Percentiles rank a stretch among this genome's conserved stretches.
phyloP scores from a whole-genome alignment of 1,140 invertebrate species.

The Zaprionus africanus region DNA sequence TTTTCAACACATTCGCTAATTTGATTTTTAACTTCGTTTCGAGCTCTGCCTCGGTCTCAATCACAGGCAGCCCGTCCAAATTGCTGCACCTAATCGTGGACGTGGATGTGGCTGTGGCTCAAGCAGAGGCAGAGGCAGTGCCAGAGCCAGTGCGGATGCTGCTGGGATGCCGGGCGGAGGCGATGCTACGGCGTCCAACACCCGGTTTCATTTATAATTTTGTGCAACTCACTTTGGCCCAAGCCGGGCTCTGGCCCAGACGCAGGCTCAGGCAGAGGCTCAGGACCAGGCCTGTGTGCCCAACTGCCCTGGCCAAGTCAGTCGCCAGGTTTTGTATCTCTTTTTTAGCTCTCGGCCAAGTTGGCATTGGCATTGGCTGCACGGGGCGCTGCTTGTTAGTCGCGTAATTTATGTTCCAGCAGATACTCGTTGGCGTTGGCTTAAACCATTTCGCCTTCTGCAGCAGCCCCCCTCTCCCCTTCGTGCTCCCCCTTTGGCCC shows the following conservation, averaged over 20 bases:
- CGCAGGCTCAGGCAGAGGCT: slow-evolving; percentile 12
- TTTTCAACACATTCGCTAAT: slow-evolving; percentile 85
- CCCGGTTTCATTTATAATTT: slow-evolving; percentile 78
- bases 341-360: slow-evolving; percentile 69
- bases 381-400: slow-evolving; percentile 82
- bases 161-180: slow-evolving; percentile 16
- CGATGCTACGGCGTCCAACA: slow-evolving; percentile 61
- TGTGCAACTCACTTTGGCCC: slow-evolving; percentile 76
- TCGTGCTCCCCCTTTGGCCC: background rate
- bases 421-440: slow-evolving; percentile 83
- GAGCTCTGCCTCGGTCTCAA: slow-evolving; percentile 78
- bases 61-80: slow-evolving; percentile 77
- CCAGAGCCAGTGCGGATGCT: slow-evolving; percentile 17
- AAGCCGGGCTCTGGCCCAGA: background rate
- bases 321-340: slow-evolving; percentile 49
- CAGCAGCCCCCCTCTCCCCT: background rate
- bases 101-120: slow-evolving; percentile 38
- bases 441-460: slow-evolving; percentile 49
- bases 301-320: slow-evolving; percentile 47
- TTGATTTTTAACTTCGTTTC: slow-evolving; percentile 84
- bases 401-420: slow-evolving; percentile 84
- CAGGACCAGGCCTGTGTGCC: slow-evolving; percentile 49
- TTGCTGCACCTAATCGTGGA: slow-evolving; percentile 80
- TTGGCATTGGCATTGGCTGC: slow-evolving; percentile 41
- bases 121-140: background rate